phyloP scores from a whole-genome alignment of 2,888 invertebrate genomes.

The Lamproptera curius region DNA sequence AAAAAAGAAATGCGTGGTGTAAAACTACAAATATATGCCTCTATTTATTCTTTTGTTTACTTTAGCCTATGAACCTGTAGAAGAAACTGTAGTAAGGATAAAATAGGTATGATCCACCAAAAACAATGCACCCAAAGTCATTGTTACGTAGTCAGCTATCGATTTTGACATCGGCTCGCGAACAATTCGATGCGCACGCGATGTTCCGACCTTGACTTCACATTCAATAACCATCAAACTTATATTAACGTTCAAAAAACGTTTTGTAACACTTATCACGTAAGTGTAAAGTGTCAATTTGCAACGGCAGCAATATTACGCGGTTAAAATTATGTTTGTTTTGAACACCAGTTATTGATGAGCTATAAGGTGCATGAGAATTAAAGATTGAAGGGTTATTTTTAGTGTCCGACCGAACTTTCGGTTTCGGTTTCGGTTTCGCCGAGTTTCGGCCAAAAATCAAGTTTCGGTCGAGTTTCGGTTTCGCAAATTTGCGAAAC shows the following conservation, averaged over 20 bases:
- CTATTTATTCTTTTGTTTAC: too few relatives aligned
- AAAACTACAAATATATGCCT: too few relatives aligned
- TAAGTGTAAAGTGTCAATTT: conserved; percentile 11
- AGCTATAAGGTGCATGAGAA: neutral
- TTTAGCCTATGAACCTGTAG: too few relatives aligned
- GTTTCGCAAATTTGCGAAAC: too few relatives aligned
- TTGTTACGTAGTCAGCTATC: conserved; percentile 16
- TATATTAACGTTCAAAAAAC: neutral
- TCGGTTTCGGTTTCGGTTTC: too few relatives aligned
- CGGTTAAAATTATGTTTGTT: neutral
- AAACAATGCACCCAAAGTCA: conserved; percentile 14
- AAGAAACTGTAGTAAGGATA: too few relatives aligned
- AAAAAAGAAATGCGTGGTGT: too few relatives aligned
- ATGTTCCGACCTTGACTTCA: conserved; percentile 20
- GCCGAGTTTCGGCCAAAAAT: too few relatives aligned
- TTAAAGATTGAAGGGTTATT: neutral
- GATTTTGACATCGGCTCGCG: conserved; percentile 19
- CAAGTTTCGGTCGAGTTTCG: too few relatives aligned
- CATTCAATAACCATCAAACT: conserved; percentile 9
- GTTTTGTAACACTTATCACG: neutral
- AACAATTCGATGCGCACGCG: conserved; percentile 19
- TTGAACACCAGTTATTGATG: neutral
- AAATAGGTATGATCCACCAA: neutral
- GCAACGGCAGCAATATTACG: neutral
- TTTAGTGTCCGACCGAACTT: too few relatives aligned